A percentile compares a stretch with the other conserved stretches of the same genome.
Evolutionary conservation across 1,140 invertebrate genomes (phyloP).

Genomic region (Diachasma alloeum): DNA sequence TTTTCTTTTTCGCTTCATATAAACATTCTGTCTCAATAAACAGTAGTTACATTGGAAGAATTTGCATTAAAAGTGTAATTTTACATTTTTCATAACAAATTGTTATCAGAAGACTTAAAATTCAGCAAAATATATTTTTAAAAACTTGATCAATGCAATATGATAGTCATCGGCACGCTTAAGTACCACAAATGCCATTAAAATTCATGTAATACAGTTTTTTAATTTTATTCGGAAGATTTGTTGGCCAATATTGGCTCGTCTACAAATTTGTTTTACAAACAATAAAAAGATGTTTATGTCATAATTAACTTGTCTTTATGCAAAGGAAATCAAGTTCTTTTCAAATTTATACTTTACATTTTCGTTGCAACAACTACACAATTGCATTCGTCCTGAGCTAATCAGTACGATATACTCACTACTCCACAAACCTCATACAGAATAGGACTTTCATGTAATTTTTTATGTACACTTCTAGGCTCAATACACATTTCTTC

Average conservation of each 20-base stretch:
- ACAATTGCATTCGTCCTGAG: conserved; percentile 23
- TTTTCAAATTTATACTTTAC: not conserved
- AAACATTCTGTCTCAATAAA: not conserved
- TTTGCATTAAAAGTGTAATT: not conserved
- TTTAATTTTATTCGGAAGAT: no score
- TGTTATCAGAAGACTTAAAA: not conserved
- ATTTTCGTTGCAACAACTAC: conserved; percentile 36
- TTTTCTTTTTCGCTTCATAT: not conserved
- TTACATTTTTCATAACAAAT: not conserved
- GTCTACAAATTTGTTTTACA: no score
- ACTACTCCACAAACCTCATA: conserved; percentile 5
- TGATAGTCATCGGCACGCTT: no score
- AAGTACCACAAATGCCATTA: no score
- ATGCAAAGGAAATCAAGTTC: no score
- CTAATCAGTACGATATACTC: not conserved
- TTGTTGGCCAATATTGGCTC: no score
- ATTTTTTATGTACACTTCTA: conserved; percentile 10
- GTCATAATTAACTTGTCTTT: no score
- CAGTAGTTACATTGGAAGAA: conserved; percentile 3
- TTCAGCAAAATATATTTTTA: no score
- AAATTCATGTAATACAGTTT: no score
- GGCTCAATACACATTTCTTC: conserved; percentile 1
- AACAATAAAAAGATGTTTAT: no score
- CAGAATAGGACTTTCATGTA: conserved; percentile 19
- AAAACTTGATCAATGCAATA: no score